phyloP scores from a whole-genome alignment of 2,888 invertebrate genomes.

The Anthrax anthrax region DNA sequence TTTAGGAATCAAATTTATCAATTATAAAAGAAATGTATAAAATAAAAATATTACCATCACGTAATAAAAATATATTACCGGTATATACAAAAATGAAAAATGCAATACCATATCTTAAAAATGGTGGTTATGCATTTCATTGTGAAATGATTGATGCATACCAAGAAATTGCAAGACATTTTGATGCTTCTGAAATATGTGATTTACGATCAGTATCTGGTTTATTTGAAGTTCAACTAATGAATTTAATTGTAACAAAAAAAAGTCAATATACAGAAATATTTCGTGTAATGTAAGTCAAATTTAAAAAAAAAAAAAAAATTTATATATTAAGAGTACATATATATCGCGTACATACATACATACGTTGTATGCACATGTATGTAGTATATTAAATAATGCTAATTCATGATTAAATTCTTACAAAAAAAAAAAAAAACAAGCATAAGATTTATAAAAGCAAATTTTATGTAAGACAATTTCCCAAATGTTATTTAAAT shows the following conservation, averaged over 20 bases:
- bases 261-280: conserved; percentile 31
- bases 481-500: too few relatives aligned
- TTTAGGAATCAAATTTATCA: conserved; percentile 20
- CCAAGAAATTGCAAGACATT: conserved; percentile 29
- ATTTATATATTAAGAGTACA: too few relatives aligned
- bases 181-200: conserved; percentile 35
- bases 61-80: conserved; percentile 18
- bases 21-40: conserved; percentile 18
- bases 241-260: conserved; percentile 32
- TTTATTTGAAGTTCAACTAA: conserved; percentile 22
- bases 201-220: conserved; percentile 29
- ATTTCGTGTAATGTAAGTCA: conserved; percentile 26
- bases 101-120: conserved; percentile 33
- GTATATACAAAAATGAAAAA: conserved; percentile 22
- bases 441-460: too few relatives aligned
- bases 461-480: too few relatives aligned
- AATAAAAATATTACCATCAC: conserved; percentile 19
- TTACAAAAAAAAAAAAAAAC: too few relatives aligned
- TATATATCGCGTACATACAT: too few relatives aligned
- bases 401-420: too few relatives aligned
- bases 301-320: too few relatives aligned
- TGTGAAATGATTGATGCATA: conserved; percentile 36
- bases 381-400: too few relatives aligned
- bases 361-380: too few relatives aligned
- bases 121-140: conserved; percentile 37